phyloP scores from a whole-genome alignment of 1,140 invertebrate genomes.

The Drosophila virilis region DNA sequence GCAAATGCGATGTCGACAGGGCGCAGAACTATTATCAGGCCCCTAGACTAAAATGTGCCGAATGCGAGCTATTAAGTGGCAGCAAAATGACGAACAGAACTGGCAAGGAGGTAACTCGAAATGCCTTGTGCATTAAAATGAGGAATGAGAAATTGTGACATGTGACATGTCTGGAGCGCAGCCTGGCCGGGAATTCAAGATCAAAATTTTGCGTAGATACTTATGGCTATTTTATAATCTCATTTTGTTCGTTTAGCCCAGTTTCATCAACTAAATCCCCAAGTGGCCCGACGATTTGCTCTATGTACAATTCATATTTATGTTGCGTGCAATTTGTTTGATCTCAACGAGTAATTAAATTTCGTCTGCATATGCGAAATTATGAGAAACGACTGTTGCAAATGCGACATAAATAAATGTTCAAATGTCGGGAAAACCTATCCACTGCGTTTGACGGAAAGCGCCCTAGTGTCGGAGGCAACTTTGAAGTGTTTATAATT shows the following conservation, averaged over 20 bases:
- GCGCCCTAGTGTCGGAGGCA: slow-evolving; percentile 28
- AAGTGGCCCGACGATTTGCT: slow-evolving; percentile 21
- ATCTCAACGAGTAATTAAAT: slow-evolving; percentile 74
- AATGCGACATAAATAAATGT: slow-evolving; percentile 22
- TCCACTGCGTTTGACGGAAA: slow-evolving; percentile 56
- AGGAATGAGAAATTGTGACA: slow-evolving; percentile 75
- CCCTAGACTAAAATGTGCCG: slow-evolving; percentile 12
- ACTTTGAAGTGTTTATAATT: slow-evolving; percentile 76
- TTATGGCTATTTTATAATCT: slow-evolving; percentile 57
- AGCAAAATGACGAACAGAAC: not conserved
- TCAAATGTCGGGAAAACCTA: not conserved
- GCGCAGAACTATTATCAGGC: slow-evolving; percentile 51
- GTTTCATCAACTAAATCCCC: slow-evolving; percentile 1
- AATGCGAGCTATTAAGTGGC: slow-evolving; percentile 34
- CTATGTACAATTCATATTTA: slow-evolving; percentile 60
- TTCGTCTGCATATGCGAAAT: slow-evolving; percentile 64
- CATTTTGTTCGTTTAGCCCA: slow-evolving; percentile 32
- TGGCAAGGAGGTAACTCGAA: slow-evolving; percentile 11
- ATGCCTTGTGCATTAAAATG: slow-evolving; percentile 72
- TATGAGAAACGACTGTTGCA: slow-evolving; percentile 20
- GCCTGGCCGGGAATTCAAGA: slow-evolving; percentile 57
- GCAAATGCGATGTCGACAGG: slow-evolving; percentile 4
- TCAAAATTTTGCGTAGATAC: slow-evolving; percentile 54
- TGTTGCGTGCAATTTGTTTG: slow-evolving; percentile 83
- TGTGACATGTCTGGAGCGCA: slow-evolving; percentile 65